phyloP scores from a whole-genome alignment of 1,140 invertebrate species.

The Monochamus saltuarius region DNA sequence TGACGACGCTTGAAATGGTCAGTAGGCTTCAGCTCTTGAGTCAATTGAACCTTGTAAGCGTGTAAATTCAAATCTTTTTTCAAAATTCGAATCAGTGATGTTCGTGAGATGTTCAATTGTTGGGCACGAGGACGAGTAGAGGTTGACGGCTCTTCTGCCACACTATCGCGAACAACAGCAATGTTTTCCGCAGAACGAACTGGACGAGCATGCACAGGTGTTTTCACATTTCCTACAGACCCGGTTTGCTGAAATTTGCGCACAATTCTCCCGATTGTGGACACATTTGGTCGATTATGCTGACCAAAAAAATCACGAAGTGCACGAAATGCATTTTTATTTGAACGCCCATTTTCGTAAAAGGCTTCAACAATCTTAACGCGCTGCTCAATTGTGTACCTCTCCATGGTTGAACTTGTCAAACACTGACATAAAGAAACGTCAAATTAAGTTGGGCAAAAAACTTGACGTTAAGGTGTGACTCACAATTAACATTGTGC shows the following conservation, averaged over 20 bases:
- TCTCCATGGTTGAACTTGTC: conserved; percentile 6
- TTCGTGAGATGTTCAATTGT: conserved; percentile 16
- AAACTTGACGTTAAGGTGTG: not conserved
- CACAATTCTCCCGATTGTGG: conserved; percentile 3
- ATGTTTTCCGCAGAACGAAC: conserved; percentile 1
- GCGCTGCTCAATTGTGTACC: conserved; percentile 5
- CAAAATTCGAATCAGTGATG: conserved; percentile 13
- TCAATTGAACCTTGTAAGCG: conserved; percentile 7
- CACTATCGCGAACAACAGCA: conserved; percentile 14
- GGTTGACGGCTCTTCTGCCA: conserved; percentile 12
- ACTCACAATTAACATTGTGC: no score
- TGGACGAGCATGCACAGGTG: not conserved
- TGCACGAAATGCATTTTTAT: no score
- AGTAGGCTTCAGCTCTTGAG: conserved; percentile 12
- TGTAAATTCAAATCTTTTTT: conserved; percentile 13
- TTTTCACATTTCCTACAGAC: no score
- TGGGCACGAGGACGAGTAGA: conserved; percentile 11
- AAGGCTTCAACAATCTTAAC: conserved; percentile 4
- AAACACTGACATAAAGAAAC: not conserved
- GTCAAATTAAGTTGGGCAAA: conserved; percentile 1
- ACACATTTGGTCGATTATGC: not conserved
- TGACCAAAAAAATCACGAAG: no score
- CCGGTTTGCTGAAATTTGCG: not conserved
- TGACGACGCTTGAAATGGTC: conserved; percentile 12
- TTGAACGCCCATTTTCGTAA: conserved; percentile 5